Conservation (phyloP, 2,113 vertebrate genomes). For the Rousettus leschenaultii region DNA sequence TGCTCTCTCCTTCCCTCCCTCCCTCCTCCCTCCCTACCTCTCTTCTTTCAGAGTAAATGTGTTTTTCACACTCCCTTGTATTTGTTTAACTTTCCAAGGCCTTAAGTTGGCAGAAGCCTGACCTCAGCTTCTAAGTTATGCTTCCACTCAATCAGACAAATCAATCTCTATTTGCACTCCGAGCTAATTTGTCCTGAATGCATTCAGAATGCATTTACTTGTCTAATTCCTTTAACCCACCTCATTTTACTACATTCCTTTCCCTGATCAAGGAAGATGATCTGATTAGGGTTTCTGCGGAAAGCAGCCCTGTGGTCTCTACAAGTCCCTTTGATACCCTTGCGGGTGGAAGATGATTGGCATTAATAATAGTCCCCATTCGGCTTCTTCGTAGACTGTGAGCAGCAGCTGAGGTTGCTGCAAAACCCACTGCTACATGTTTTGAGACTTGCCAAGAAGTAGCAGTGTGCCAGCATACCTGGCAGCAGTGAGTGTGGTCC, state of each 20-base stretch:
- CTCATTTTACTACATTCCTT: constrained; percentile 71
- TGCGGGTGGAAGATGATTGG: constrained; percentile 63
- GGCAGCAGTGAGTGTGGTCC: constrained; percentile 58
- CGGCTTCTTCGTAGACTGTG: neutral
- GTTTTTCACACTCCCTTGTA: neutral
- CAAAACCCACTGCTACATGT: constrained; percentile 42
- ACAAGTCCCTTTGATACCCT: constrained; percentile 57
- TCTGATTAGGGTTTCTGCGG: constrained; percentile 75
- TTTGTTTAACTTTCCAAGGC: constrained; percentile 41
- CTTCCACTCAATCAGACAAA: constrained; percentile 61
- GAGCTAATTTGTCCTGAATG: constrained; percentile 72
- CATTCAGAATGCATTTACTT: constrained; percentile 71
- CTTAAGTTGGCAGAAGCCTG: neutral
- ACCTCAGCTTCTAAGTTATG: constrained; percentile 50
- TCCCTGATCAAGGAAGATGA: constrained; percentile 66
- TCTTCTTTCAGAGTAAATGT: neutral
- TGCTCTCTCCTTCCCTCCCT: no score
- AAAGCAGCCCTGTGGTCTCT: constrained; percentile 60
- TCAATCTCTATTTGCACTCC: constrained; percentile 74
- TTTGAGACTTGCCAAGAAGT: constrained; percentile 63
- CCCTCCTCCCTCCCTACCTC: neutral
- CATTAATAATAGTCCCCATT: constrained; percentile 67
- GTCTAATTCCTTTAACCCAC: constrained; percentile 67
- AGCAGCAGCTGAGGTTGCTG: constrained; percentile 43
- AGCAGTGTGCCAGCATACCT: constrained; percentile 57